Evolutionary conservation across 1,140 invertebrate species (phyloP), one percentile per base, ranked within the genome.

Genomic region (Drosophila biarmipes): DNA sequence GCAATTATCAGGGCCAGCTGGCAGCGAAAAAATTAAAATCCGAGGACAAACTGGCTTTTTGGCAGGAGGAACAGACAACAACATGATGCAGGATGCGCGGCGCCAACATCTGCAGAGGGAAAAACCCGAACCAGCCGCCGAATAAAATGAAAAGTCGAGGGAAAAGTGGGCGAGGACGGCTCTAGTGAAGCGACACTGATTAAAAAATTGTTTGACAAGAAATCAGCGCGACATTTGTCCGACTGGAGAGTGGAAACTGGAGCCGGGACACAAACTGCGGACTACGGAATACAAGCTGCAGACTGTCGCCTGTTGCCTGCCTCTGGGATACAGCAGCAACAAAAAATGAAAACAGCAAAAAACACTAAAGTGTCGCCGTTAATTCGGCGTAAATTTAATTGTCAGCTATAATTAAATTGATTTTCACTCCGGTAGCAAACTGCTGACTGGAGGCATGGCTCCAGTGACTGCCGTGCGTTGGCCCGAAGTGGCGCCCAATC

Each of bases 401-500:
- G 87, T 90, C 87, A 73, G 81, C 86, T 90, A 80, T 89, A 90
- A 90, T 90, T 90, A 90, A 90, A 90, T 90, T 90, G 86, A 90
- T 90, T 90, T 86, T 81, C 85, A 49, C 72, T 48, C 71, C 78
- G 68, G 74, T 72, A 66, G 78, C 59, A 53, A 54, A 48, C 43
- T 51, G 46, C 68, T 56, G 53, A 48, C 62, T 51, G 55, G 37
- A 69, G 54, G 64, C 34, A 55, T 40, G 51, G 55, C 75, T 55
- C 31, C 37, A 48, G 37, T 61, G 45, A 43, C 38, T 54, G 45
- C 54, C 51, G 31, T 56, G 43, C 45, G 29, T 19, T 46, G 56
- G 31, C 51, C 54, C 40, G 46, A 66, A 68, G 52, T 80, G 85
- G 76, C 85, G 85, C 73, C 85, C 68, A 61, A 78, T 90, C 62